Percentiles rank a stretch among this genome's conserved stretches.
phyloP scores from a whole-genome alignment of 2,113 vertebrate species.

The Lepisosteus osseus region DNA sequence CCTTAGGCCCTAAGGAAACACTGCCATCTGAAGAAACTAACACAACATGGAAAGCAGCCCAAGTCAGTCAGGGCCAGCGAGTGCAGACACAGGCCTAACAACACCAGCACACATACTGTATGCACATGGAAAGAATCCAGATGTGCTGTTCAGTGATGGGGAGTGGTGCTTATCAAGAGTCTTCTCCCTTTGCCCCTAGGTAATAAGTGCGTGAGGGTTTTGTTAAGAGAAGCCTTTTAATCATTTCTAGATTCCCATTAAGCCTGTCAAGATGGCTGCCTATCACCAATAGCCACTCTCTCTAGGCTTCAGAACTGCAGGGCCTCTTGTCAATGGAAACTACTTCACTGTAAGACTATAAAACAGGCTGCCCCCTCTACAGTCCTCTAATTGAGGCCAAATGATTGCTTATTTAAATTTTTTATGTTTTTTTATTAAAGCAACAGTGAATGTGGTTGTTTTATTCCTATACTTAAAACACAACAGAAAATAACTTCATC shows the following conservation, averaged over 20 bases:
- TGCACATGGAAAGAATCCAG: conserved; percentile 29
- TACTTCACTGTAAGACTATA: conserved; percentile 27
- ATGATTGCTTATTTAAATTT: conserved; percentile 22
- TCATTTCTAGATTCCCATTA: neutral
- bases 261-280: neutral
- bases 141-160: conserved; percentile 21
- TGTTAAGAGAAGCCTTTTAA: neutral
- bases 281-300: neutral
- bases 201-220: neutral
- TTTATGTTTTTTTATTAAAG: conserved; percentile 32
- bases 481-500: conserved; percentile 3
- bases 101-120: conserved; percentile 41
- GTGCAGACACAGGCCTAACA: conserved; percentile 34
- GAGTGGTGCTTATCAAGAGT: neutral
- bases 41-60: neutral
- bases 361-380: conserved; percentile 30
- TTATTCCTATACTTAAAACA: conserved; percentile 1
- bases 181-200: neutral
- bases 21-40: no score
- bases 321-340: neutral
- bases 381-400: conserved; percentile 38
- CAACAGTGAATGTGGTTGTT: conserved; percentile 22
- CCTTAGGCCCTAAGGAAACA: no score
- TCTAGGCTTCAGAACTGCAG: neutral
- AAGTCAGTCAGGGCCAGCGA: neutral